Percentiles rank a stretch among this genome's conserved stretches.
Conservation (phyloP, 2,113 vertebrate species). For the Theristicus caerulescens region DNA sequence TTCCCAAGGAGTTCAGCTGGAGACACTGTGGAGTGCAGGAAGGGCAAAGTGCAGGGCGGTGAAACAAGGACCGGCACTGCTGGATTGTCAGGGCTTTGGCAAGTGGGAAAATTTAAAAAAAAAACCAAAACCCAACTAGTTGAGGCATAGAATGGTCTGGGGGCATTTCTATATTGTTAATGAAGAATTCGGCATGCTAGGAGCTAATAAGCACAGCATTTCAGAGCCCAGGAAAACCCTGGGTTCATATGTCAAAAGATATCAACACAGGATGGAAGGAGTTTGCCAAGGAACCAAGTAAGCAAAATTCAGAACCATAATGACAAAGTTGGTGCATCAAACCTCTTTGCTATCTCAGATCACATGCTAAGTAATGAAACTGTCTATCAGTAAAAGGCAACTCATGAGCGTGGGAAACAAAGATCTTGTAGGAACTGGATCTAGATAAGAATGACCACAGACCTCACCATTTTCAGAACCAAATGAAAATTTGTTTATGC, state of each 20-base stretch:
- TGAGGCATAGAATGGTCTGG: background rate
- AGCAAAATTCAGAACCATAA: slow-evolving; percentile 50
- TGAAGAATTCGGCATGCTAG: background rate
- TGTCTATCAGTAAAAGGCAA: slow-evolving; percentile 21
- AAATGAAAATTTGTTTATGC: slow-evolving; percentile 20
- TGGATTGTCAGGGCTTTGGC: background rate
- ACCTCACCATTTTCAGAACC: slow-evolving; percentile 41
- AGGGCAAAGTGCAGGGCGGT: background rate
- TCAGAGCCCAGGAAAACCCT: background rate
- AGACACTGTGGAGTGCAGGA: background rate
- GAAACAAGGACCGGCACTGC: background rate
- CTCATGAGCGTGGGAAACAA: slow-evolving; percentile 50
- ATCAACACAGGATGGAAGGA: background rate
- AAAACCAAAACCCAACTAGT: no score
- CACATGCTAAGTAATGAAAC: background rate
- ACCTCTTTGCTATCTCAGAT: slow-evolving; percentile 38
- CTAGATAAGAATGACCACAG: slow-evolving; percentile 42
- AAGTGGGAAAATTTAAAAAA: background rate
- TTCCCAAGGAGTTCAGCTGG: background rate
- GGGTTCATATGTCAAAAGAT: background rate
- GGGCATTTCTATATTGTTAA: background rate
- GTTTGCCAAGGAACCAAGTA: background rate
- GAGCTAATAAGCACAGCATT: background rate
- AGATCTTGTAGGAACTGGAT: background rate
- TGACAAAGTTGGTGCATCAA: slow-evolving; percentile 40